Conservation (phyloP, 2,888 invertebrate genomes). For the Scrobipalpa atriplicella region DNA sequence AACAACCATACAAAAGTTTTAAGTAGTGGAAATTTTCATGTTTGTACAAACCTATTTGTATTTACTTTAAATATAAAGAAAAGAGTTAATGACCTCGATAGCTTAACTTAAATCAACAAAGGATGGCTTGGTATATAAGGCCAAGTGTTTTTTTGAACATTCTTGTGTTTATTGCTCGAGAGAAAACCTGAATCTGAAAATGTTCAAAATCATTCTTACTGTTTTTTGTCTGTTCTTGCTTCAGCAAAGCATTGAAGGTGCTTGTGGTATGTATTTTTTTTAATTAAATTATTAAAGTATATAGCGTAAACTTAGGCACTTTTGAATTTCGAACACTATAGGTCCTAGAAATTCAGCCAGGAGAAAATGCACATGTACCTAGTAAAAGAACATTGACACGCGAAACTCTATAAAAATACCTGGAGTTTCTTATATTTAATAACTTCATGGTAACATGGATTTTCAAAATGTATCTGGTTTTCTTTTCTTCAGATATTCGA, state of each 20-base stretch:
- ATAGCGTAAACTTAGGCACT: too few species aligned
- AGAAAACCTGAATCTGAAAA: background rate
- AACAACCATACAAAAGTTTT: too few species aligned
- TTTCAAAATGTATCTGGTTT: too few species aligned
- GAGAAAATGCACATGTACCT: too few species aligned
- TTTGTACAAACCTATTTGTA: background rate
- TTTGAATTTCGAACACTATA: too few species aligned
- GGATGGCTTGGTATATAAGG: background rate
- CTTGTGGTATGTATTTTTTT: background rate
- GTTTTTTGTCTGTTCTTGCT: background rate
- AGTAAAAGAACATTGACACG: too few species aligned
- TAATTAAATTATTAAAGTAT: background rate
- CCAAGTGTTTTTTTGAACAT: background rate
- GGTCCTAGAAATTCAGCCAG: too few species aligned
- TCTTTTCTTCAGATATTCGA: too few species aligned
- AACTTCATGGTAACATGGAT: too few species aligned
- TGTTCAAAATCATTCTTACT: background rate
- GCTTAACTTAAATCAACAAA: background rate
- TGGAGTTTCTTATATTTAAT: too few species aligned
- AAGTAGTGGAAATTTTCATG: too few species aligned
- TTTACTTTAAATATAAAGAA: background rate
- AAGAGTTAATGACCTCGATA: background rate
- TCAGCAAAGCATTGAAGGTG: background rate
- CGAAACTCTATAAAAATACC: too few species aligned
- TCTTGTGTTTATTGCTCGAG: background rate